Conservation (phyloP, 2,888 invertebrate genomes). For the Panorpa germanica region DNA sequence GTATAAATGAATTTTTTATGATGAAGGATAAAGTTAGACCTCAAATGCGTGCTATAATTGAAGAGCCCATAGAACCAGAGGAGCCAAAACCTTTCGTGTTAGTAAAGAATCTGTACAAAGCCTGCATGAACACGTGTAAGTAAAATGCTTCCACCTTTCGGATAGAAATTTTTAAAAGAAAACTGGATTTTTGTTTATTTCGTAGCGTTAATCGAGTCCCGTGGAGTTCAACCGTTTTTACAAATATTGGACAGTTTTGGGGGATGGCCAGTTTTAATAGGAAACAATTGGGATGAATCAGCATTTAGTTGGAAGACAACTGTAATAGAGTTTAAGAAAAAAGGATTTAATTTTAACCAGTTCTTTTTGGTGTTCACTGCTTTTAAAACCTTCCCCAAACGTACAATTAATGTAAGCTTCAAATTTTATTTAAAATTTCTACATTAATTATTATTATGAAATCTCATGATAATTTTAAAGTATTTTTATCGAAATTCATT, state of each 20-base stretch:
- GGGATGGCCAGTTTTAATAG: conserved; percentile 86
- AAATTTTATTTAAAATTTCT: no score
- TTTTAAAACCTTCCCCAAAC: conserved; percentile 69
- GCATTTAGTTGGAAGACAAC: conserved; percentile 66
- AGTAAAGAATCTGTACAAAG: conserved; percentile 24
- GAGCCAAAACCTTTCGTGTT: conserved; percentile 24
- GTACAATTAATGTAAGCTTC: conserved; percentile 64
- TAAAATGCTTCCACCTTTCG: conserved; percentile 10
- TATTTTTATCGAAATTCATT: no score
- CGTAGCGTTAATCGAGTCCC: conserved; percentile 59
- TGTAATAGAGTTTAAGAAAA: conserved; percentile 58
- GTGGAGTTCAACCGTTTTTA: conserved; percentile 54
- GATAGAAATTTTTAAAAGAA: not conserved
- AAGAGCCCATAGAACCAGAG: conserved; percentile 18
- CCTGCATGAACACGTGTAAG: conserved; percentile 27
- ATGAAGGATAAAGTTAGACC: conserved; percentile 25
- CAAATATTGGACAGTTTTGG: conserved; percentile 59
- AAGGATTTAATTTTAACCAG: conserved; percentile 78
- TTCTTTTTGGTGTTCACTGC: conserved; percentile 79
- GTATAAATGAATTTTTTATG: conserved; percentile 24
- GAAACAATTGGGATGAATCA: conserved; percentile 47
- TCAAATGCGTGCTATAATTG: conserved; percentile 23
- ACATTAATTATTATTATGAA: no score
- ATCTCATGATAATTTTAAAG: no score
- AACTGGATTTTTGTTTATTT: conserved; percentile 7